Percentiles rank a stretch among this genome's conserved stretches.
These are phyloP conservation scores for Amblyornis subalaris DNA, from an alignment of 2,113 vertebrate species.

Conservation along the genomic window DNA sequence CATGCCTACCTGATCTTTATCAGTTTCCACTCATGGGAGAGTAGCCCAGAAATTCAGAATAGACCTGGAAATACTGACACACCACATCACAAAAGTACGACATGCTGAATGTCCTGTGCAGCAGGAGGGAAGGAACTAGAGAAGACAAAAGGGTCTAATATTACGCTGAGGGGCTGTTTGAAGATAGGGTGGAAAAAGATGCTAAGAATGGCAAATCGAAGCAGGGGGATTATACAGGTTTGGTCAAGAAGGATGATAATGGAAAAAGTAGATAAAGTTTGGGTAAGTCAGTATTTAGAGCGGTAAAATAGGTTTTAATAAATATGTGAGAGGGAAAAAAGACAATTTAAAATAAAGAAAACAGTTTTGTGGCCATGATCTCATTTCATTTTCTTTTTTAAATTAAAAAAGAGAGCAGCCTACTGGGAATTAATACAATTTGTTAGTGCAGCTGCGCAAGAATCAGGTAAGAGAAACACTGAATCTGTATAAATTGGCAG, in stretches of 20 bases:
- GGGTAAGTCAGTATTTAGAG: background rate
- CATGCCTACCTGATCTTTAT: background rate
- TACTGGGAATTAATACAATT: background rate
- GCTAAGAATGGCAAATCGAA: background rate
- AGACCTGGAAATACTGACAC: background rate
- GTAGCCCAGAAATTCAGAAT: background rate
- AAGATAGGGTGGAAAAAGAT: background rate
- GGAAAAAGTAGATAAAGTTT: background rate
- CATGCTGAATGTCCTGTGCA: background rate
- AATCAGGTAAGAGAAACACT: background rate
- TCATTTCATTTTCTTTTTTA: background rate
- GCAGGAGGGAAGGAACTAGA: background rate
- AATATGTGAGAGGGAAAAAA: rapidly evolving
- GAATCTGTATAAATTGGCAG: background rate
- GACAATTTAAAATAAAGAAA: background rate
- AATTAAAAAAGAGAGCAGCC: background rate
- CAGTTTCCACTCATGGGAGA: background rate
- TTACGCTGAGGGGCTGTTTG: background rate
- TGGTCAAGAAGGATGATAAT: background rate
- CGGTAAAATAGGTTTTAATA: background rate
- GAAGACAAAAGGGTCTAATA: background rate
- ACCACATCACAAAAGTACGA: background rate
- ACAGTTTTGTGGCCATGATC: background rate
- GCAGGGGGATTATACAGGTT: background rate
- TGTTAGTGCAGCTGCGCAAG: background rate